Base-by-base conservation (phyloP, 92 coral and sea anemone genomes). In the Ricordea florida region DNA sequence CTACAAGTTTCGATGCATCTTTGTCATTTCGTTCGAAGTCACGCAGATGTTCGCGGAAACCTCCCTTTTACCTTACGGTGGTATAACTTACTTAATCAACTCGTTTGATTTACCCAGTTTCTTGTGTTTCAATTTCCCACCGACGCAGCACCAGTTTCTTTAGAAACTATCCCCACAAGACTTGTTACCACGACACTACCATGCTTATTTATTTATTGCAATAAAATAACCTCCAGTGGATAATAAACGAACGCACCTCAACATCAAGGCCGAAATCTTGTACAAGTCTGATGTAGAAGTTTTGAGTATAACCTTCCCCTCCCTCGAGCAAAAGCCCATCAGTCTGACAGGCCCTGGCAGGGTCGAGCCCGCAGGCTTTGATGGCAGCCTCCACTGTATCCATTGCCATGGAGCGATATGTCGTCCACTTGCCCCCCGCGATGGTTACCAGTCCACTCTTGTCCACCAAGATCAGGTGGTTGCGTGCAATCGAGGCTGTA, bases 351-450 rank as follows among this genome's bases (percentile, higher is more conserved):
- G 61, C 85, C 47, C 87, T 73, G 11, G 81, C 85, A 6, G 98
- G 98, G 10, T 66, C 66, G 57, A 94, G 87, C 58, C 77, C 76
- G 49, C 97, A 80, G 20, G 93, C 84, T 51, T 94, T 83, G 27
- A 94, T 84, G 18, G 93, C 93, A 10, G 94, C 94, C 46, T 94
- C 96, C 65, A 94, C 86, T 31, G 98, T 94, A 36, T 94, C 98
- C 5, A 57, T 43, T 3, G 98, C 88, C 98, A 94, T 94, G 15
- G 98, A 87, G 37, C 98, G 85, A 69, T 94, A 94, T 3, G 98
- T 94, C 13, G 98, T 94, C 98, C 98, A 94, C 57, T 94, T 94
- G 6, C 98, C 98, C 2, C 98, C 98, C 28, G 97, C 98, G 28
- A 94, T 92, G 24, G 98, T 94, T 15, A 94, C 98, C 65, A 94